Percentiles rank a stretch among this genome's conserved stretches.
These are phyloP conservation scores for Hydropsyche tenuis DNA, from an alignment of 1,140 invertebrate species.

Conservation along the genomic window DNA sequence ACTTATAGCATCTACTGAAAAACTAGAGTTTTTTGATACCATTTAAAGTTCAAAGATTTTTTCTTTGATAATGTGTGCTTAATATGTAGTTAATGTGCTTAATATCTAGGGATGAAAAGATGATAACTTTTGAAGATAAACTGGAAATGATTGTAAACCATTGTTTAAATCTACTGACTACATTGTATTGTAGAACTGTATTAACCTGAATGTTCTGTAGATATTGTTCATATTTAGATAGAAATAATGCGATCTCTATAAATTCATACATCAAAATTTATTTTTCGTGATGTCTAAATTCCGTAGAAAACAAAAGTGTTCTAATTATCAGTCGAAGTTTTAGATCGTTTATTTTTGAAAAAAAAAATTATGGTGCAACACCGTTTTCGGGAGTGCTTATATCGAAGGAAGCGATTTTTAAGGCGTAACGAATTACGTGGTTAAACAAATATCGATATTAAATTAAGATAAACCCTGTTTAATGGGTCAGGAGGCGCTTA, in stretches of 20 bases:
- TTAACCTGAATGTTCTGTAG: too few relatives aligned
- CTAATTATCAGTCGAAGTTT: neutral
- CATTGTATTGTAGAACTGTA: too few relatives aligned
- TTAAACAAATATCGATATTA: conserved; percentile 49
- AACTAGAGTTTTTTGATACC: too few relatives aligned
- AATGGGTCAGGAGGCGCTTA: conserved; percentile 33
- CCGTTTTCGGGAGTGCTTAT: neutral
- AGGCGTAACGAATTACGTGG: conserved; percentile 44
- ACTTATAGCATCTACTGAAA: too few relatives aligned
- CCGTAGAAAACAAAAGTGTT: conserved; percentile 34
- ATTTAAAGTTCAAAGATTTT: too few relatives aligned
- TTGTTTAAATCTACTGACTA: too few relatives aligned
- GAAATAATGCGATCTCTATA: neutral
- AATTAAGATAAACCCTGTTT: conserved; percentile 49
- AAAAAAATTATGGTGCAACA: neutral
- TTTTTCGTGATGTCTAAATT: neutral
- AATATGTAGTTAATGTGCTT: too few relatives aligned
- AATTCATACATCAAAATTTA: neutral
- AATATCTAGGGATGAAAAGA: too few relatives aligned
- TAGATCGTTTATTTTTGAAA: neutral
- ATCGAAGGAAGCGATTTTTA: conserved; percentile 9
- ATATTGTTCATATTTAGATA: too few relatives aligned
- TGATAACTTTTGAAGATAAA: too few relatives aligned
- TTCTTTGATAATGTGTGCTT: too few relatives aligned
- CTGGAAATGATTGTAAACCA: too few relatives aligned